Evolutionary conservation across 2,113 vertebrate species (phyloP).

Genomic region (Colossoma macropomum): DNA sequence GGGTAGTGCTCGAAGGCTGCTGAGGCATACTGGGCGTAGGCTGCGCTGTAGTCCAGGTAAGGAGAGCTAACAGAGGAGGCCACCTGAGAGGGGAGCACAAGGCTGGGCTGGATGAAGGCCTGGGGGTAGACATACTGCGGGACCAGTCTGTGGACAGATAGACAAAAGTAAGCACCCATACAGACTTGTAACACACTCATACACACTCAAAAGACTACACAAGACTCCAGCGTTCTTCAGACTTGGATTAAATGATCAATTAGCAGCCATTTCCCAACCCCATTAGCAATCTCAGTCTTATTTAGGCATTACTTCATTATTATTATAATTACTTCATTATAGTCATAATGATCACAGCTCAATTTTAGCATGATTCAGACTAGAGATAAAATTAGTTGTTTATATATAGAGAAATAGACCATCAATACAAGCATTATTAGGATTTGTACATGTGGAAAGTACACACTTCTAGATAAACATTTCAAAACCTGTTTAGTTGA

Average conservation of each 20-base stretch:
- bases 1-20: constrained; percentile 92
- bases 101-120: constrained; percentile 88
- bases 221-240: not conserved
- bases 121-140: constrained; percentile 93
- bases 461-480: no score
- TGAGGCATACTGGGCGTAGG: constrained; percentile 87
- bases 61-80: constrained; percentile 83
- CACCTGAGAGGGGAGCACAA: constrained; percentile 89
- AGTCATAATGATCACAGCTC: no score
- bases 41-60: constrained; percentile 89
- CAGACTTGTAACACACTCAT: no score
- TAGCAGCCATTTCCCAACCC: not conserved
- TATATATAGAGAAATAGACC: no score
- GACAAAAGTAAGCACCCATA: not conserved
- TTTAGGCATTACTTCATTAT: not conserved
- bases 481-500: no score
- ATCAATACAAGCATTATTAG: no score
- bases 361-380: no score
- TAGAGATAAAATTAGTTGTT: no score
- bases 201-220: not conserved
- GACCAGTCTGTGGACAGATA: constrained; percentile 77
- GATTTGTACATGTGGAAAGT: no score
- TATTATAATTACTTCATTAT: not conserved
- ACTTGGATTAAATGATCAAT: constrained; percentile 10
- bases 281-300: not conserved